Conservation (phyloP, 2,888 invertebrate species). For the Athalia circularis region DNA sequence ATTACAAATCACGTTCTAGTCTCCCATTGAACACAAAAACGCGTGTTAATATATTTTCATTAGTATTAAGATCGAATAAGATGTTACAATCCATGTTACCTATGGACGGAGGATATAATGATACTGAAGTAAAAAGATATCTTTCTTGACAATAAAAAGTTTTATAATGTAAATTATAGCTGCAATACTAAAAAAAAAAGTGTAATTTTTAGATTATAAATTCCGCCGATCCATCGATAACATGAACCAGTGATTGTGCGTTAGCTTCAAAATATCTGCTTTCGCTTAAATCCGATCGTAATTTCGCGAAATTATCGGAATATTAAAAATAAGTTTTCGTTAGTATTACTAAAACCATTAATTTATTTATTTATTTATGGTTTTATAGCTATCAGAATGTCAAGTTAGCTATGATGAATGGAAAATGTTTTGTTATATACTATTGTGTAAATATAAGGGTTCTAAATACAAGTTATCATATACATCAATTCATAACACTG, state of each 20-base stretch:
- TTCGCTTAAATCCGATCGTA: slow-evolving; percentile 5
- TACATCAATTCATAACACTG: slow-evolving; percentile 15
- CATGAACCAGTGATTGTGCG: slow-evolving; percentile 9
- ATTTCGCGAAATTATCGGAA: background rate
- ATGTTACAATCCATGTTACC: slow-evolving; percentile 31
- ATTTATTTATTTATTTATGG: slow-evolving; percentile 20
- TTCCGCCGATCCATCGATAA: slow-evolving; percentile 27
- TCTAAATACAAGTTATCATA: background rate
- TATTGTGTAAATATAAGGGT: slow-evolving; percentile 36
- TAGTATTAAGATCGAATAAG: slow-evolving; percentile 21
- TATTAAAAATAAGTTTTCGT: background rate
- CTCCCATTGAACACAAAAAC: slow-evolving; percentile 20
- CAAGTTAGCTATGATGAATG: background rate
- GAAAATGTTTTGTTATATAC: slow-evolving; percentile 16
- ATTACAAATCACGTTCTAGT: slow-evolving; percentile 28
- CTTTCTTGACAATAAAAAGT: slow-evolving; percentile 40
- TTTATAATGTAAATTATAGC: slow-evolving; percentile 5
- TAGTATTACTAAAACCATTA: background rate
- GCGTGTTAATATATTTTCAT: slow-evolving; percentile 27
- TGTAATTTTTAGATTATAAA: slow-evolving; percentile 10
- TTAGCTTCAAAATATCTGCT: slow-evolving; percentile 13
- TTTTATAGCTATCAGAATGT: slow-evolving; percentile 2
- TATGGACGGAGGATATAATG: slow-evolving; percentile 27
- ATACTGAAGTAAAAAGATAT: slow-evolving; percentile 29
- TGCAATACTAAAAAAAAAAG: background rate